A percentile compares a stretch with the other conserved stretches of the same genome.
These are phyloP conservation scores for Axea sp. DNA, from an alignment of 2,888 invertebrate genomes.

Conservation along the genomic window DNA sequence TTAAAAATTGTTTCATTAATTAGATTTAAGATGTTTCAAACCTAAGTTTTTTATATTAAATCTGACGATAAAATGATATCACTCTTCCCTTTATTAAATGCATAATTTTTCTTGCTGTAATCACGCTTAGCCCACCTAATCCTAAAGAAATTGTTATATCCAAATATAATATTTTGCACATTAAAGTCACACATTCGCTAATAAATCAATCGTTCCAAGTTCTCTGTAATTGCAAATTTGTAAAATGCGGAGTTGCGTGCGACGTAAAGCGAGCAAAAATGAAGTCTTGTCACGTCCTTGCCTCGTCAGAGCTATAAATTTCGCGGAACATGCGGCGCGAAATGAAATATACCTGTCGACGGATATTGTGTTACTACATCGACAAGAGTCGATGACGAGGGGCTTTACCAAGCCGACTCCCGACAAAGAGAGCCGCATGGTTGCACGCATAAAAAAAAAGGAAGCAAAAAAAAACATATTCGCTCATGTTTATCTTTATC, in stretches of 20 bases:
- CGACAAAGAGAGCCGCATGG: constrained; percentile 74
- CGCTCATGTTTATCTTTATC: constrained; percentile 68
- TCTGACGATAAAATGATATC: too few relatives aligned
- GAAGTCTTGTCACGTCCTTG: constrained; percentile 49
- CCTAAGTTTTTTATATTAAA: too few relatives aligned
- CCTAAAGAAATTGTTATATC: too few relatives aligned
- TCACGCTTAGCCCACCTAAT: too few relatives aligned
- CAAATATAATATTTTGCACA: too few relatives aligned
- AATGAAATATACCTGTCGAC: constrained; percentile 56
- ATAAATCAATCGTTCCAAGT: constrained; percentile 38
- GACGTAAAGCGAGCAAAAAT: constrained; percentile 42
- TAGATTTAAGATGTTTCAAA: too few relatives aligned
- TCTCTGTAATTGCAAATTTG: constrained; percentile 35
- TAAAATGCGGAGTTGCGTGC: constrained; percentile 38
- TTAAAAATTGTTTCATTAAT: too few relatives aligned
- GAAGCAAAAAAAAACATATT: constrained; percentile 46
- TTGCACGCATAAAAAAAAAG: constrained; percentile 74
- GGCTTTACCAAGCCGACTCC: constrained; percentile 64
- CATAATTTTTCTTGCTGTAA: too few relatives aligned
- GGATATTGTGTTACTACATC: constrained; percentile 49
- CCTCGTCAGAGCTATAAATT: constrained; percentile 45
- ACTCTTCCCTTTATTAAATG: too few relatives aligned
- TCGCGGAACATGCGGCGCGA: constrained; percentile 49
- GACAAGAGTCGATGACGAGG: constrained; percentile 62
- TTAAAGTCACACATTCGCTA: too few relatives aligned